Evolutionary conservation across 2,888 invertebrate genomes (phyloP).

Genomic region (Chymomyza fuscimana): DNA sequence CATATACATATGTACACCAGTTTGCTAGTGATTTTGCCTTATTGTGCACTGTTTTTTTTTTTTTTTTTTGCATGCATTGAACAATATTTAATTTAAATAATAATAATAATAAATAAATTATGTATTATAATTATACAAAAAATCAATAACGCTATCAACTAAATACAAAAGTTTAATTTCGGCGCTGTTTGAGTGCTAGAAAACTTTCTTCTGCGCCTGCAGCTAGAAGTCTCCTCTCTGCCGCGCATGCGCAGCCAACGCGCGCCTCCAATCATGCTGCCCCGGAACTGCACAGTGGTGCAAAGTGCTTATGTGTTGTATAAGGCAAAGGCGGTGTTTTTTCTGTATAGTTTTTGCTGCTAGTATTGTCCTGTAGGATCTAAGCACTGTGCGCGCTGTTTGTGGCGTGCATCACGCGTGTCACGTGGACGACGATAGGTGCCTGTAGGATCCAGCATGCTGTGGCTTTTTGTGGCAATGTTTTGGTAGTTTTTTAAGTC

Average conservation of each 20-base stretch:
- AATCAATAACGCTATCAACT: slow-evolving; percentile 32
- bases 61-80: slow-evolving; percentile 35
- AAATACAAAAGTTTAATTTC: slow-evolving; percentile 48
- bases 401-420: slow-evolving; percentile 64
- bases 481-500: background rate
- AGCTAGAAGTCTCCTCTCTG: slow-evolving; percentile 80
- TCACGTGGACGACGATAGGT: slow-evolving; percentile 76
- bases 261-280: slow-evolving; percentile 69
- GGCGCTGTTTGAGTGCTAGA: background rate
- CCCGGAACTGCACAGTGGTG: slow-evolving; percentile 19
- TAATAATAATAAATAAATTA: slow-evolving; percentile 58
- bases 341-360: background rate
- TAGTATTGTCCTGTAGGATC: slow-evolving; percentile 80
- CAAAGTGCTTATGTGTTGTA: slow-evolving; percentile 23
- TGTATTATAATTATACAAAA: slow-evolving; percentile 28
- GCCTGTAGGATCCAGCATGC: slow-evolving; percentile 78
- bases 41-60: slow-evolving; percentile 43
- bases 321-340: slow-evolving; percentile 70
- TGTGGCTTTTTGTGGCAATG: slow-evolving; percentile 24
- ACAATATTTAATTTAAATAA: slow-evolving; percentile 55
- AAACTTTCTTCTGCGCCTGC: slow-evolving; percentile 78
- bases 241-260: slow-evolving; percentile 78
- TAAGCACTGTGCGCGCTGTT: slow-evolving; percentile 59
- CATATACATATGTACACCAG: slow-evolving; percentile 28
- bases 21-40: slow-evolving; percentile 10